Conservation (phyloP, 64 coral and sea anemone species). For the Actinia tenebrosa region DNA sequence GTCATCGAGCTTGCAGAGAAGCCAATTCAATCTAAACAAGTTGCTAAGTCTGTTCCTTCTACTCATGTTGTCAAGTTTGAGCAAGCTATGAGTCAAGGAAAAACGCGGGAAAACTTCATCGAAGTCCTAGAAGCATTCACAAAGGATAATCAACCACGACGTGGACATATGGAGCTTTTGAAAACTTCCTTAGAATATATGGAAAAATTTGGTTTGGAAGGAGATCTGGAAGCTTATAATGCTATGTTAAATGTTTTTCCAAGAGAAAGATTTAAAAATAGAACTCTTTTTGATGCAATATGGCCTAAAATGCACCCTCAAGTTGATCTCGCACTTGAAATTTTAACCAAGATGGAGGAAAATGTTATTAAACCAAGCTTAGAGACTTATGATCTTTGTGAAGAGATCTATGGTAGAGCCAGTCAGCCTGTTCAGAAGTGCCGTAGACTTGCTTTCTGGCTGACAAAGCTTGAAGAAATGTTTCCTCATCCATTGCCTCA, state of each 20-base stretch:
- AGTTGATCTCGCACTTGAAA: conserved; percentile 74
- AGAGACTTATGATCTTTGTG: conserved; percentile 82
- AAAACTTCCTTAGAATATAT: conserved; percentile 65
- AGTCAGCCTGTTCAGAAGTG: conserved; percentile 89
- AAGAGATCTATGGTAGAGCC: conserved; percentile 91
- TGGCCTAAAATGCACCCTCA: conserved; percentile 93
- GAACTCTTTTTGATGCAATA: conserved; percentile 94
- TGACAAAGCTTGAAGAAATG: conserved; percentile 93
- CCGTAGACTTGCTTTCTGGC: conserved; percentile 85
- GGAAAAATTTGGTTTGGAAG: conserved; percentile 77
- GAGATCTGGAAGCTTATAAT: conserved; percentile 81
- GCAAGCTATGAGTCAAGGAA: conserved; percentile 36
- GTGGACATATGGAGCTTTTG: conserved; percentile 83
- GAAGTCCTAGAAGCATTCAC: conserved; percentile 65
- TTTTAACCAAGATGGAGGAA: conserved; percentile 96
- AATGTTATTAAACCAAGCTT: conserved; percentile 72
- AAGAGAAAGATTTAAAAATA: conserved; percentile 83
- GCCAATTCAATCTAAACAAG: conserved; percentile 13
- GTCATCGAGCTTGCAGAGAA: conserved; percentile 14
- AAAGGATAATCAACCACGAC: conserved; percentile 44
- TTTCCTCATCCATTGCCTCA: conserved; percentile 84
- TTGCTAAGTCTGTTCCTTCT: conserved; percentile 35
- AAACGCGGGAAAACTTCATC: conserved; percentile 64
- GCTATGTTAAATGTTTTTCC: conserved; percentile 76
- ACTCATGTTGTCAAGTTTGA: conserved; percentile 62